Conservation (phyloP, 2,888 invertebrate genomes). For the Aplocera efformata region DNA sequence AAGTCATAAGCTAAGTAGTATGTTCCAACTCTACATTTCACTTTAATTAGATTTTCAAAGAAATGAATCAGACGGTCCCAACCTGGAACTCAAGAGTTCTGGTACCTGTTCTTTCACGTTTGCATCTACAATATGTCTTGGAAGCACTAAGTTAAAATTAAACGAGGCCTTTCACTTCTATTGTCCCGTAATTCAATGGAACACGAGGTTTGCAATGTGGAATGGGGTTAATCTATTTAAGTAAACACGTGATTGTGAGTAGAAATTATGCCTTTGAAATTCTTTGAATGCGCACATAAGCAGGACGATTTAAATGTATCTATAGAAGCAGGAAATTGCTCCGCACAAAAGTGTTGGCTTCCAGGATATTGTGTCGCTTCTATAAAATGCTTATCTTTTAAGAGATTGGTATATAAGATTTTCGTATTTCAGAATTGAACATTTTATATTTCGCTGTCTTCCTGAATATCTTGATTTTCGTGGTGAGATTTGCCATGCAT, state of each 20-base stretch:
- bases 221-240: constrained; percentile 43
- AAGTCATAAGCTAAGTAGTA: no score
- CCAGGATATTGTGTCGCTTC: neutral
- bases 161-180: constrained; percentile 9
- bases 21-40: no score
- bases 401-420: neutral
- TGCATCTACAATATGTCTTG: no score
- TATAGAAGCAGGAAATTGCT: neutral
- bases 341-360: neutral
- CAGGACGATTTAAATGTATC: constrained; percentile 16
- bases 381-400: neutral
- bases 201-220: constrained; percentile 32
- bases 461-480: no score
- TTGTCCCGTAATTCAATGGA: constrained; percentile 1
- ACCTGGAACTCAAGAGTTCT: no score
- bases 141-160: no score
- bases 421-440: no score
- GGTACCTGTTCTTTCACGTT: no score
- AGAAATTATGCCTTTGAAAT: constrained; percentile 12
- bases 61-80: no score
- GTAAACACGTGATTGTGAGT: constrained; percentile 25
- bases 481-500: no score
- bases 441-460: no score
- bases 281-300: constrained; percentile 13
- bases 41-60: no score